phyloP scores from a whole-genome alignment of 1,140 invertebrate genomes.

The Phenacoccus solenopsis region DNA sequence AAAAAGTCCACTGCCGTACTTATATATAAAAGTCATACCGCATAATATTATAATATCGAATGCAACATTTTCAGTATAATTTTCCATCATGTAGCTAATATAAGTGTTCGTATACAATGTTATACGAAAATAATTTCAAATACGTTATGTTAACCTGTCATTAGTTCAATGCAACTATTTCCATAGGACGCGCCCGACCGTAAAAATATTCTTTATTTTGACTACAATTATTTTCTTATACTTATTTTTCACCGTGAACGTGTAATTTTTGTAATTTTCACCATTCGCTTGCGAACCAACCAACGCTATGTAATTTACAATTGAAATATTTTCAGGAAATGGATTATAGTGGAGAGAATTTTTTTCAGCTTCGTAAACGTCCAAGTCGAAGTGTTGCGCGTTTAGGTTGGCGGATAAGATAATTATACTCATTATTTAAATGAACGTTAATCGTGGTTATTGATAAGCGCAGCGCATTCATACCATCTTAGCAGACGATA shows the following conservation, averaged over 20 bases:
- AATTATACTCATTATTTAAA: too few relatives aligned
- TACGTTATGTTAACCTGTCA: neutral
- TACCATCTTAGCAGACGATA: too few relatives aligned
- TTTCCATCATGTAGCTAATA: too few relatives aligned
- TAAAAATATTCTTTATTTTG: neutral
- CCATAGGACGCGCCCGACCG: neutral
- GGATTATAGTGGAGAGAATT: neutral
- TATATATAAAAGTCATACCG: too few relatives aligned
- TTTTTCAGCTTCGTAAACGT: neutral
- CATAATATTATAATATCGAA: too few relatives aligned
- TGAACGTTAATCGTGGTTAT: too few relatives aligned
- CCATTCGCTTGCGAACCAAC: neutral
- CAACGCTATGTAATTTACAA: neutral
- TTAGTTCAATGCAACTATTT: neutral
- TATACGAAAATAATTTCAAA: neutral
- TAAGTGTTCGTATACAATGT: neutral
- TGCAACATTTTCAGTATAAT: too few relatives aligned
- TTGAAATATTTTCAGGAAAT: neutral
- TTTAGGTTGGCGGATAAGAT: too few relatives aligned
- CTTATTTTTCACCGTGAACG: neutral
- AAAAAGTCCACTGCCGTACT: too few relatives aligned
- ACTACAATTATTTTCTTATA: neutral
- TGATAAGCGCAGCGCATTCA: too few relatives aligned
- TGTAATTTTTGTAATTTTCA: neutral
- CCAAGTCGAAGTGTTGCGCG: too few relatives aligned